Percentiles rank a stretch among this genome's conserved stretches.
phyloP scores from a whole-genome alignment of 1,140 invertebrate genomes.

The Lordiphosa clarofinis region DNA sequence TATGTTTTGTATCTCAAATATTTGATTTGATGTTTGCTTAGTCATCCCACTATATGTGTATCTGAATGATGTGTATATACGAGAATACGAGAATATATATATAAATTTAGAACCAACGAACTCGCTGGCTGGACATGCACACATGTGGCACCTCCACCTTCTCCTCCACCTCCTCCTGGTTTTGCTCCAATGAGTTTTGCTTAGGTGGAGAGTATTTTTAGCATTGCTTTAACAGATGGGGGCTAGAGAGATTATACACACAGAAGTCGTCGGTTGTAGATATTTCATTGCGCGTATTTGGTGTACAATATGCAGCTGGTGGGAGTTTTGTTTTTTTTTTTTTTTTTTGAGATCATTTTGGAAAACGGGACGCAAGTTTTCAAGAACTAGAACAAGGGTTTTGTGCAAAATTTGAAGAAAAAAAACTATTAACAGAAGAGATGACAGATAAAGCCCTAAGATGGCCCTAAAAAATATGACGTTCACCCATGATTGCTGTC shows the following conservation, averaged over 20 bases:
- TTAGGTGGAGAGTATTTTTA: slow-evolving; percentile 49
- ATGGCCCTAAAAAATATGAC: no score
- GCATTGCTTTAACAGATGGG: slow-evolving; percentile 25
- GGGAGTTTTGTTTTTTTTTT: background rate
- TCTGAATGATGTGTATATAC: slow-evolving; percentile 7
- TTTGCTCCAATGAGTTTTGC: slow-evolving; percentile 34
- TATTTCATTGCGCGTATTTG: background rate
- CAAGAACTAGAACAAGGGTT: background rate
- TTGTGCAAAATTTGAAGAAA: no score
- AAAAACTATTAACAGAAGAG: background rate
- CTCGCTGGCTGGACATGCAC: slow-evolving; percentile 16
- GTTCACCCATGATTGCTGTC: no score
- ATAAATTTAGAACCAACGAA: slow-evolving; percentile 9
- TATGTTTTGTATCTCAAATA: slow-evolving; percentile 31
- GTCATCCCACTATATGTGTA: slow-evolving; percentile 41
- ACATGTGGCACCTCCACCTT: slow-evolving; percentile 30
- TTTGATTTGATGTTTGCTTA: slow-evolving; percentile 48
- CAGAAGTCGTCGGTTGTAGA: slow-evolving; percentile 11
- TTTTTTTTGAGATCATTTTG: background rate
- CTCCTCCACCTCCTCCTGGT: slow-evolving; percentile 6
- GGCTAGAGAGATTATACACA: slow-evolving; percentile 11
- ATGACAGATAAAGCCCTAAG: no score
- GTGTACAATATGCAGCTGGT: slow-evolving; percentile 3
- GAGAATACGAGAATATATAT: slow-evolving; percentile 1
- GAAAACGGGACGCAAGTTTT: background rate